Base-by-base conservation (phyloP, 2,888 invertebrate species). In the Leucania comma region DNA sequence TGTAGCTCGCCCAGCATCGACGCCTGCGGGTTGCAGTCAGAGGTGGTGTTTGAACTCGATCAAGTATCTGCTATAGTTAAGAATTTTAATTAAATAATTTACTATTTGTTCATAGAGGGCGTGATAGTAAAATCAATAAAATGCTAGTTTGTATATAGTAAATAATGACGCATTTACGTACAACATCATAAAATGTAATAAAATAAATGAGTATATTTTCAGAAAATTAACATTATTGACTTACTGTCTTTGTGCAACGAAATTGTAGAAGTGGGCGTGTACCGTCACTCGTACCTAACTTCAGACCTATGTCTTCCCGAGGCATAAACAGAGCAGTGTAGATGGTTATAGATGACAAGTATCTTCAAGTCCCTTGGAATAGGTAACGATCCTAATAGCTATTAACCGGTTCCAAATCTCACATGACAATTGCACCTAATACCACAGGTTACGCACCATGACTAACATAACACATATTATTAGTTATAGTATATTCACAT, bases 61-160 rank as follows among this genome's bases (percentile, higher is more conserved):
- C 46, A 26, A 67, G 6, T 42, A 46, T 58, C 42, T 51, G 51
- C 42, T 20, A 42, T 58, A n/a, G 60, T 24, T 35, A 61, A 42
- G 66, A 71, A 57, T 61, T 61, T 51, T 32, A 53, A 67, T 67
- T 57, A 66, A 72, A 17, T 51, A 32, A 17, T 51, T 53, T 57
- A 46, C 48, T 60, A 61, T 61, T 50, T 50, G 50, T 48, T 35
- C 35, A 22, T 22, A n/a, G 38, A n/a, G 50, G 58, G n/a, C 20
- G 26, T 32, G 17, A 53, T 22, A 51, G 42, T 60, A 1, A 46
- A 46, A 59, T 48, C 0, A 59, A 14, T 8, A 20, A 50, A 32
- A 17, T 61, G 29, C 48, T 61, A 17, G 17, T 50, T 50, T 32
- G 61, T 17, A 32, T 4, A 26, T 29, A 61, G 22, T 50, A 9